These are phyloP conservation scores for Pocillopora meandrina DNA, from an alignment of 92 coral and sea anemone species.

Conservation along the genomic window DNA sequence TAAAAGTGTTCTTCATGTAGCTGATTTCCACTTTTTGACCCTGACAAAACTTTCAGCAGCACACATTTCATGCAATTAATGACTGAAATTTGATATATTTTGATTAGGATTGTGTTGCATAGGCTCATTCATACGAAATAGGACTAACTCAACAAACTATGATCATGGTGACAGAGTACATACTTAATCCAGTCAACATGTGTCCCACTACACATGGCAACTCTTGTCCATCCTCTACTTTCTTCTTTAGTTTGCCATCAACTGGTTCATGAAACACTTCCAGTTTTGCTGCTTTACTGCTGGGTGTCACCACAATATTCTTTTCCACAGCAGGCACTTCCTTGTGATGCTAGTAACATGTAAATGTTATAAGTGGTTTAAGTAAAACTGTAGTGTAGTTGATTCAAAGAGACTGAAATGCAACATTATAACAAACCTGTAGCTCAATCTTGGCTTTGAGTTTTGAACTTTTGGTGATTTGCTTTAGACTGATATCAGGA, in stretches of 20 bases:
- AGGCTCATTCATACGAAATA: not conserved
- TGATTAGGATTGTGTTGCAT: too few relatives aligned
- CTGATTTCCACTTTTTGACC: too few relatives aligned
- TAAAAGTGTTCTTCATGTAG: too few relatives aligned
- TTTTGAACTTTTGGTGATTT: conserved; percentile 62
- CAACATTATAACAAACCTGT: conserved; percentile 54
- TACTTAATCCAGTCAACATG: conserved; percentile 83
- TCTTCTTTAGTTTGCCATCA: conserved; percentile 55
- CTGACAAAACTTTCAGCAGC: too few relatives aligned
- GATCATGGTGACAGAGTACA: conserved; percentile 14
- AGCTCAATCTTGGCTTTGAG: conserved; percentile 92
- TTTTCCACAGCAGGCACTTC: conserved; percentile 86
- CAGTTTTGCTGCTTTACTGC: conserved; percentile 78
- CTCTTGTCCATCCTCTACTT: conserved; percentile 91
- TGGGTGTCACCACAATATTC: conserved; percentile 78
- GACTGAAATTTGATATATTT: too few relatives aligned
- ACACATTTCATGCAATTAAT: too few relatives aligned
- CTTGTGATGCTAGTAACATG: conserved; percentile 70
- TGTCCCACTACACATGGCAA: conserved; percentile 82
- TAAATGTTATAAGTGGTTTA: too few relatives aligned
- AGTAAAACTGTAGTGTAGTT: too few relatives aligned
- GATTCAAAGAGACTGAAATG: not conserved
- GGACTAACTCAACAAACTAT: not conserved
- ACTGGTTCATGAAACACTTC: conserved; percentile 69
- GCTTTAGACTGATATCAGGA: conserved; percentile 70